Evolutionary conservation across 1,140 invertebrate genomes (phyloP).

Genomic region (Apolygus lucorum): DNA sequence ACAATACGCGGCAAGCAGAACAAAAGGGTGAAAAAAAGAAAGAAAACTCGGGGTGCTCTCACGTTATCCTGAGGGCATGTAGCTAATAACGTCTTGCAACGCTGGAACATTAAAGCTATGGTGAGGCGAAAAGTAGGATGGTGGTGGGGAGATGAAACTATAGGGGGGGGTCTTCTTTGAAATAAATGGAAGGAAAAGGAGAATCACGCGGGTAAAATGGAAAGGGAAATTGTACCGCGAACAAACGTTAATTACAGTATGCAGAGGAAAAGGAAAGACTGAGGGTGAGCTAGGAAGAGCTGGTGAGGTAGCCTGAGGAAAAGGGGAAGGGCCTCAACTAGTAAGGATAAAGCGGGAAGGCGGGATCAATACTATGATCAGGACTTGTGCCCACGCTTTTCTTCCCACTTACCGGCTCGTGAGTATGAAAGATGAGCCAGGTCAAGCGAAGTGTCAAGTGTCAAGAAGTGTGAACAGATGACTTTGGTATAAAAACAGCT

Average conservation of each 20-base stretch:
- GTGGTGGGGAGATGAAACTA: not conserved
- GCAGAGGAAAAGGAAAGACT: not conserved
- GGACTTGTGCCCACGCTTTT: not conserved
- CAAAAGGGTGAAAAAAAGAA: not conserved
- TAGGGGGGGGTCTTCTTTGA: not conserved
- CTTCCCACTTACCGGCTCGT: no score
- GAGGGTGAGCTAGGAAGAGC: not conserved
- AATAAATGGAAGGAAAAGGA: not conserved
- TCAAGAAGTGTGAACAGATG: no score
- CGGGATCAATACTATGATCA: not conserved
- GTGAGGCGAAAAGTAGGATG: not conserved
- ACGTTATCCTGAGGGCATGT: not conserved
- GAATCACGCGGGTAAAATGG: not conserved
- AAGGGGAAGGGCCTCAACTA: no score
- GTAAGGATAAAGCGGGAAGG: not conserved
- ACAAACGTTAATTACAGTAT: not conserved
- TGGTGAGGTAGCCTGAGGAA: not conserved
- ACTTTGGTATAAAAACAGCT: no score
- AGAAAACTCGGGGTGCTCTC: not conserved
- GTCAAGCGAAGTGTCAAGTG: no score
- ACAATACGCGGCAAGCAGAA: not conserved
- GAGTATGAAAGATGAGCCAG: no score
- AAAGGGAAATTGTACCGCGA: not conserved
- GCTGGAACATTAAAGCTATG: not conserved
- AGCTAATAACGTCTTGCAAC: not conserved